These are phyloP conservation scores for Acronicta aceris DNA, from an alignment of 2,888 invertebrate species.

Conservation along the genomic window DNA sequence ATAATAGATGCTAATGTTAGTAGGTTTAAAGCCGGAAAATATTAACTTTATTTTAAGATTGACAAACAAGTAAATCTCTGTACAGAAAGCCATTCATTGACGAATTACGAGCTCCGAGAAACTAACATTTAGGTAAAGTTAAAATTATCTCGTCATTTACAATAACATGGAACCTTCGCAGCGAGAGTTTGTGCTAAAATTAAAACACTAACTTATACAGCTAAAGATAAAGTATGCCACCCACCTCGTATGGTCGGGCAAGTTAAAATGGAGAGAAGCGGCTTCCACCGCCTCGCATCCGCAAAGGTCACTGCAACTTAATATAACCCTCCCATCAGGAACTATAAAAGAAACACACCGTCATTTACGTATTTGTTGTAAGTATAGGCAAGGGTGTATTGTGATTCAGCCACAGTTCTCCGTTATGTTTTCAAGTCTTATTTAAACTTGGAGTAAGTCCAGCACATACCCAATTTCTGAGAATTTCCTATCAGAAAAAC, in stretches of 20 bases:
- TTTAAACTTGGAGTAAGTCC: no score
- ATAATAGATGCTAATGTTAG: slow-evolving; percentile 8
- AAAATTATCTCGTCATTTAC: slow-evolving; percentile 45
- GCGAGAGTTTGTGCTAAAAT: slow-evolving; percentile 49
- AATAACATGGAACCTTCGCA: slow-evolving; percentile 36
- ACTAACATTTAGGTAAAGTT: slow-evolving; percentile 42
- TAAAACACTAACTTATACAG: slow-evolving; percentile 51
- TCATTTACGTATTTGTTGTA: no score
- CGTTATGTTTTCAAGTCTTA: no score
- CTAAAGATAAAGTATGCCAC: slow-evolving; percentile 47
- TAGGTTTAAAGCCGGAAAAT: slow-evolving; percentile 18
- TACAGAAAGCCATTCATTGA: slow-evolving; percentile 20
- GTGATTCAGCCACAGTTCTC: no score
- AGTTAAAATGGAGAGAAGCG: slow-evolving; percentile 36
- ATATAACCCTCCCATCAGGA: slow-evolving; percentile 24
- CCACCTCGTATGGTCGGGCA: slow-evolving; percentile 37
- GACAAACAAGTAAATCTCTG: slow-evolving; percentile 22
- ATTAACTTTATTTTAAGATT: slow-evolving; percentile 28
- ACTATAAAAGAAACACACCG: slow-evolving; percentile 1
- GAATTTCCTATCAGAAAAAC: no score
- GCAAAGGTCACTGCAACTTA: slow-evolving; percentile 44
- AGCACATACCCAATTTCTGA: no score
- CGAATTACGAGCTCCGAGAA: slow-evolving; percentile 35
- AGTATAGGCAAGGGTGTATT: no score
- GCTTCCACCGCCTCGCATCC: slow-evolving; percentile 28